Conservation (phyloP, 2,797 vertebrate species). For the Xenopus petersii region DNA sequence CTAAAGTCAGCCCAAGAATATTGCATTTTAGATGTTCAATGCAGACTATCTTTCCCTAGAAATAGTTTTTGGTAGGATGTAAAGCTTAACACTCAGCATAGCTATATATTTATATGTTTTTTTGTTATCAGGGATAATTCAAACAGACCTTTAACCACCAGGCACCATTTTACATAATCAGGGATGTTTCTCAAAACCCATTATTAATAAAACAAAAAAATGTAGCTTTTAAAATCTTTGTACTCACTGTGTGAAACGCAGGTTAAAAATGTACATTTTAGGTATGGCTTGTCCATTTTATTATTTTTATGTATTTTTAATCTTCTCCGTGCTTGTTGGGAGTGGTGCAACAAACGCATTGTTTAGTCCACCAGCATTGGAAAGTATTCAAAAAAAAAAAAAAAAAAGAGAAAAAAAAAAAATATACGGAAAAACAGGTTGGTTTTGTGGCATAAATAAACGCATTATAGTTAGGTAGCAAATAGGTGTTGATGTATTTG, state of each 20-base stretch:
- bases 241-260: slow-evolving; percentile 40
- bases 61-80: slow-evolving; percentile 6
- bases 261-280: slow-evolving; percentile 34
- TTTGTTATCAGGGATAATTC: slow-evolving; percentile 26
- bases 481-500: slow-evolving; percentile 58
- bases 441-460: slow-evolving; percentile 53
- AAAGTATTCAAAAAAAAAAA: slow-evolving; percentile 39
- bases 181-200: slow-evolving; percentile 54
- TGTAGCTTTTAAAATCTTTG: slow-evolving; percentile 37
- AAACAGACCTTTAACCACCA: slow-evolving; percentile 11
- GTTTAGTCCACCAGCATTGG: not conserved
- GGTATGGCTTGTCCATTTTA: slow-evolving; percentile 50
- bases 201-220: slow-evolving; percentile 12
- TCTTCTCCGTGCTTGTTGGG: slow-evolving; percentile 11
- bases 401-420: slow-evolving; percentile 28
- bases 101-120: slow-evolving; percentile 3
- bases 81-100: not conserved
- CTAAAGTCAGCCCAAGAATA: not conserved
- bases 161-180: slow-evolving; percentile 38
- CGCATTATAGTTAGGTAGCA: slow-evolving; percentile 52
- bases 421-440: slow-evolving; percentile 49
- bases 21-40: not conserved
- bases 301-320: slow-evolving; percentile 51
- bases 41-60: not conserved
- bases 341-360: not conserved